Conservation (phyloP, 1,140 invertebrate genomes). For the Magallana ariakensis region DNA sequence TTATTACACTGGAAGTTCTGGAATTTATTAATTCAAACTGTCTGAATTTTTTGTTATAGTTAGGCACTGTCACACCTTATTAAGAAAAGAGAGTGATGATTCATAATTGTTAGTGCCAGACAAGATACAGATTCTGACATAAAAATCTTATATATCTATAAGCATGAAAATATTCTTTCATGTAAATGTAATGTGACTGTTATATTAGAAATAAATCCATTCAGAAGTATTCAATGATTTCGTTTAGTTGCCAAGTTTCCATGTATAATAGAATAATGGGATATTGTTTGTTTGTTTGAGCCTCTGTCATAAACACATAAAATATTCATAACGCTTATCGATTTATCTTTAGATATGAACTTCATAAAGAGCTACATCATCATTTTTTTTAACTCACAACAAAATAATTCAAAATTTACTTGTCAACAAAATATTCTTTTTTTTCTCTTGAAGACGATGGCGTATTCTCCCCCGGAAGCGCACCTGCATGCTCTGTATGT, state of each 20-base stretch:
- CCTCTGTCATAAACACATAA: conserved; percentile 16
- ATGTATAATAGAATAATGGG: conserved; percentile 6
- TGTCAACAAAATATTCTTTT: neutral
- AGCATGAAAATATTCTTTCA: too few relatives aligned
- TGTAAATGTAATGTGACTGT: too few relatives aligned
- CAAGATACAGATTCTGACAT: too few relatives aligned
- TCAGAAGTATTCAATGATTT: neutral
- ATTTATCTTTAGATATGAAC: neutral
- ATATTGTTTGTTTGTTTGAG: conserved; percentile 20
- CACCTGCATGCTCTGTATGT: neutral
- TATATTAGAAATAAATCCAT: neutral
- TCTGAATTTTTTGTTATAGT: too few relatives aligned
- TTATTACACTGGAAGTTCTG: too few relatives aligned
- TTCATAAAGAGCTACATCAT: neutral
- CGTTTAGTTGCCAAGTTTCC: conserved; percentile 1
- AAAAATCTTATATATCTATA: too few relatives aligned
- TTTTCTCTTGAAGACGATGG: neutral
- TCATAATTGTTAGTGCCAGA: too few relatives aligned
- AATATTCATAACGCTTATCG: conserved; percentile 24
- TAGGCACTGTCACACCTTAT: too few relatives aligned
- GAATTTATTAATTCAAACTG: too few relatives aligned
- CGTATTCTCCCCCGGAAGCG: neutral
- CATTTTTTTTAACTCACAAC: neutral
- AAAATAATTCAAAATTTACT: neutral
- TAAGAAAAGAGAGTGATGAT: too few relatives aligned